Percentiles rank a stretch among this genome's conserved stretches.
phyloP scores from a whole-genome alignment of 2,797 vertebrate genomes.

The Decapterus maruadsi region DNA sequence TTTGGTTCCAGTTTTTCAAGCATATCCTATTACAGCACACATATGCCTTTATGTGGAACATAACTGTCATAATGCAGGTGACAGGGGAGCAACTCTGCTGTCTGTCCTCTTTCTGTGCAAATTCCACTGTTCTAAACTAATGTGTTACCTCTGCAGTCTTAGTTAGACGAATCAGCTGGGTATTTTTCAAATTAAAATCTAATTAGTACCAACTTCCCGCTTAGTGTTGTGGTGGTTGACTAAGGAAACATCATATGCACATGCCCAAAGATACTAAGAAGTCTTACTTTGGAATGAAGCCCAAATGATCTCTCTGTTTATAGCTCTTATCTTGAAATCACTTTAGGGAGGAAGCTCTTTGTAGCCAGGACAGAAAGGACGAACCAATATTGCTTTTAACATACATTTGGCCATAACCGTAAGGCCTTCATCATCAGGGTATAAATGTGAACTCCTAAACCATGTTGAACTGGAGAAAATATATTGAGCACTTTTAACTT shows the following conservation, averaged over 20 bases:
- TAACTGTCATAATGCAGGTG: not conserved
- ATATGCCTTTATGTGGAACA: not conserved
- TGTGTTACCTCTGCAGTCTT: not conserved
- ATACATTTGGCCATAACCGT: not conserved
- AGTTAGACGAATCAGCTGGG: constrained; percentile 11
- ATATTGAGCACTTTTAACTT: not conserved
- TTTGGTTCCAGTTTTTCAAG: not conserved
- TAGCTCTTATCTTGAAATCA: not conserved
- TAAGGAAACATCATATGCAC: constrained; percentile 9
- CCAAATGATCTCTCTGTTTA: constrained; percentile 19
- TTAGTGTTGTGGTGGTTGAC: constrained; percentile 27
- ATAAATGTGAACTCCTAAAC: not conserved
- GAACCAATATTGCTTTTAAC: not conserved
- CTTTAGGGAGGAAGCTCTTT: constrained; percentile 3
- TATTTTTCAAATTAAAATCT: constrained; percentile 23
- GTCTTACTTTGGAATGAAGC: constrained; percentile 26
- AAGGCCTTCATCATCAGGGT: not conserved
- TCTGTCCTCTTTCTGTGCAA: not conserved
- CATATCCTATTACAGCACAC: not conserved
- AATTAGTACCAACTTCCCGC: constrained; percentile 24
- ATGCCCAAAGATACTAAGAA: constrained; percentile 33
- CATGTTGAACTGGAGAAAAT: not conserved
- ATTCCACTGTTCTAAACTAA: constrained; percentile 18
- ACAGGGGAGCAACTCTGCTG: constrained; percentile 1
- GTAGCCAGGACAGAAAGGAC: not conserved